A percentile compares a stretch with the other conserved stretches of the same genome.
Conservation (phyloP, 2,797 vertebrate genomes). For the Typhlichthys eigenmanni region DNA sequence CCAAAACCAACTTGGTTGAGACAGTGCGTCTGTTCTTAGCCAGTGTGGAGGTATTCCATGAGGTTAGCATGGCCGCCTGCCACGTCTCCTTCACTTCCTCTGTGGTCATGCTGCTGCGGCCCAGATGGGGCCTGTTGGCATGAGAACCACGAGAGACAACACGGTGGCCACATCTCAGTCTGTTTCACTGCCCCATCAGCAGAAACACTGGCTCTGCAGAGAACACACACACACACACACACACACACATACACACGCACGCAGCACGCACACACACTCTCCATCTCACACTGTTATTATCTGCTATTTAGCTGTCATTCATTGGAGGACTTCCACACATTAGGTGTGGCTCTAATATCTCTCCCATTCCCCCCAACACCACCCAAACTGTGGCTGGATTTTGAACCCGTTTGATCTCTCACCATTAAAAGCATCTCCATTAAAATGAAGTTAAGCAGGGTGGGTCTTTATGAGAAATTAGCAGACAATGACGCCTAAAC, state of each 20-base stretch:
- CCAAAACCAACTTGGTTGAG: constrained; percentile 27
- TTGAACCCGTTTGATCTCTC: constrained; percentile 61
- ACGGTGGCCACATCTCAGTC: constrained; percentile 39
- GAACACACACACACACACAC: constrained; percentile 7
- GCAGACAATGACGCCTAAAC: constrained; percentile 30
- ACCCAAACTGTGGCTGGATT: constrained; percentile 44
- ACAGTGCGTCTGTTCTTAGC: constrained; percentile 27
- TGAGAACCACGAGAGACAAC: constrained; percentile 52
- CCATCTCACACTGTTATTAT: constrained; percentile 12
- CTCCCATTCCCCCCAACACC: constrained; percentile 12
- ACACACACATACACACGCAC: neutral
- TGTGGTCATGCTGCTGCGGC: constrained; percentile 40
- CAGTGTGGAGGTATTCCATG: constrained; percentile 35
- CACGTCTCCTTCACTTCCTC: constrained; percentile 64
- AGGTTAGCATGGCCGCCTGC: constrained; percentile 33
- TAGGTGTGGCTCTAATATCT: constrained; percentile 41
- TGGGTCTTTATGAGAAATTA: constrained; percentile 27
- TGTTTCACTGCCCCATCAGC: constrained; percentile 49
- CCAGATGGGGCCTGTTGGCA: constrained; percentile 59
- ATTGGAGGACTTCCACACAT: constrained; percentile 35
- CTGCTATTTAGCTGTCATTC: constrained; percentile 19
- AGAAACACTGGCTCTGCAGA: constrained; percentile 27
- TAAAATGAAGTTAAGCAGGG: constrained; percentile 34
- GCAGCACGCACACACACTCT: neutral
- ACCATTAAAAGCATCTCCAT: constrained; percentile 38